Percentiles rank a stretch among this genome's conserved stretches.
phyloP scores from a whole-genome alignment of 1,140 invertebrate species.

The Nixonia krombeini region DNA sequence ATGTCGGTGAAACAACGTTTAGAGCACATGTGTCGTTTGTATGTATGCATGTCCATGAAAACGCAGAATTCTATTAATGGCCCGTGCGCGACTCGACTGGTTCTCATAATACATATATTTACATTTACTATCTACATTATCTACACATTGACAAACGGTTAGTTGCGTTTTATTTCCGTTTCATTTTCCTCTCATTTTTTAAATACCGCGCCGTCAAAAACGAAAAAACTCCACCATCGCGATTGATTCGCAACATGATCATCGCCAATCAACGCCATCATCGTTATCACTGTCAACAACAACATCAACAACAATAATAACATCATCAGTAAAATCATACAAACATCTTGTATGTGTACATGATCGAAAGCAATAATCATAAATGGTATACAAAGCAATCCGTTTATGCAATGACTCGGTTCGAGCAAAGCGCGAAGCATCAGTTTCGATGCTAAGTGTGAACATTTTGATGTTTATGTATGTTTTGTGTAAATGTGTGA shows the following conservation, averaged over 20 bases:
- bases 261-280: conserved; percentile 5
- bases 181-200: conserved; percentile 11
- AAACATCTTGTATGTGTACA: conserved; percentile 23
- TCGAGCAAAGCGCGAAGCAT: neutral
- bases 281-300: conserved; percentile 27
- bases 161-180: conserved; percentile 56
- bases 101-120: conserved; percentile 60
- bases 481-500: conserved; percentile 9
- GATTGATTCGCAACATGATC: neutral
- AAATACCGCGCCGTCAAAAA: neutral
- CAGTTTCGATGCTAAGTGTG: neutral
- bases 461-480: too few relatives aligned
- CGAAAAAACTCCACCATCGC: neutral
- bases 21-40: conserved; percentile 11
- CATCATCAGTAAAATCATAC: conserved; percentile 33
- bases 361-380: conserved; percentile 41
- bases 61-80: conserved; percentile 42
- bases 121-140: conserved; percentile 72
- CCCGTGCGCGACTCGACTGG: conserved; percentile 7
- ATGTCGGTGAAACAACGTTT: neutral
- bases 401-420: neutral
- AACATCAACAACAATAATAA: conserved; percentile 41
- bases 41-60: conserved; percentile 25
- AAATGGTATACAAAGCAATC: conserved; percentile 31
- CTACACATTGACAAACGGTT: conserved; percentile 72